phyloP scores from a whole-genome alignment of 2,113 vertebrate species.

The Ranitomeya imitator region DNA sequence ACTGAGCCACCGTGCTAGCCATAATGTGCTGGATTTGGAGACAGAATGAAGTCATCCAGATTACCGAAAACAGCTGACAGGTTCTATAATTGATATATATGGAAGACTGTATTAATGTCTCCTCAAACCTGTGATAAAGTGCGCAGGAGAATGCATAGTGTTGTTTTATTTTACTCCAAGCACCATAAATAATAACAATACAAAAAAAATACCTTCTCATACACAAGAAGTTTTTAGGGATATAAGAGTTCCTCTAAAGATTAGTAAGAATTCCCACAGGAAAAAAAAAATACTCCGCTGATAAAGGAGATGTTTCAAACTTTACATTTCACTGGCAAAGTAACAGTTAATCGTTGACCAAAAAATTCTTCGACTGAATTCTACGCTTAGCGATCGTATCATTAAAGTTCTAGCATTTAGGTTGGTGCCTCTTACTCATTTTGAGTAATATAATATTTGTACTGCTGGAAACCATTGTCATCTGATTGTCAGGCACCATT shows the following conservation, averaged over 20 bases:
- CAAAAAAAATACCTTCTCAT: slow-evolving; percentile 21
- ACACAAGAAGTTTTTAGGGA: slow-evolving; percentile 28
- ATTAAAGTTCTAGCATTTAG: slow-evolving; percentile 2
- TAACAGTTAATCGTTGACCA: slow-evolving; percentile 23
- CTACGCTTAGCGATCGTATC: not conserved
- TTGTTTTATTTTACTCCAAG: slow-evolving; percentile 38
- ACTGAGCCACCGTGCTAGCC: no score
- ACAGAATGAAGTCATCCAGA: no score
- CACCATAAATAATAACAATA: slow-evolving; percentile 40
- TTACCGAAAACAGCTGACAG: no score
- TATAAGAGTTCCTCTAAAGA: slow-evolving; percentile 32
- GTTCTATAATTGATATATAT: no score
- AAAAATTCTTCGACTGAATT: not conserved
- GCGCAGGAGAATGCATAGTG: slow-evolving; percentile 32
- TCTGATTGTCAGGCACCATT: slow-evolving; percentile 19
- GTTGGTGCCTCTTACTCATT: not conserved
- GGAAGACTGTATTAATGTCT: no score
- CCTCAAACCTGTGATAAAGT: not conserved
- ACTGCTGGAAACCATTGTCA: not conserved
- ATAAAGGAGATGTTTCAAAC: not conserved
- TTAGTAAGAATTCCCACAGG: slow-evolving; percentile 41
- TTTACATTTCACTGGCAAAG: not conserved
- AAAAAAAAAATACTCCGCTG: slow-evolving; percentile 6
- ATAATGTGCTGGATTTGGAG: no score
- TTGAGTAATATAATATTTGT: not conserved